Evolutionary conservation across 2,113 vertebrate genomes (phyloP).

Genomic region (Melanostigma gelatinosum): DNA sequence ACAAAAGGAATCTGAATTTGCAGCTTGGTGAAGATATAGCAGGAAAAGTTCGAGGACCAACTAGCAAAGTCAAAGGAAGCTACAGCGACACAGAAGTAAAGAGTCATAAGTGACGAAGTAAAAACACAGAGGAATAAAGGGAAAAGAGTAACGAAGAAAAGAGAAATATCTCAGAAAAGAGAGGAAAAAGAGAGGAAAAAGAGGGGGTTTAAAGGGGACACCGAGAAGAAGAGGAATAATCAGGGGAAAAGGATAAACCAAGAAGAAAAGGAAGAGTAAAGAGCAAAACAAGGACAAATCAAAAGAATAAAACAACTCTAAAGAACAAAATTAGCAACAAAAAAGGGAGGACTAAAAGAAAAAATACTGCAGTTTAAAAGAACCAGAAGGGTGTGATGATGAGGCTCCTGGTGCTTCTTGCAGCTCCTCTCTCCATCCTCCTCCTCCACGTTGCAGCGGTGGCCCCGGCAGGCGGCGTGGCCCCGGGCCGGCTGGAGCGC

Average conservation of each 20-base stretch:
- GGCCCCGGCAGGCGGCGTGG: constrained; percentile 3
- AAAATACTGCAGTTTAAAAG: background rate
- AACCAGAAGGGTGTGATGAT: constrained; percentile 23
- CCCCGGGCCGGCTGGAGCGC: constrained; percentile 75
- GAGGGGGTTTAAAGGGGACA: background rate
- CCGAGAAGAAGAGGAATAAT: background rate
- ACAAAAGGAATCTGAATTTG: background rate
- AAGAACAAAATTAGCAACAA: background rate
- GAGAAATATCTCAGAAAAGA: background rate
- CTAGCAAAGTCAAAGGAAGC: background rate
- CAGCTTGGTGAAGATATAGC: background rate
- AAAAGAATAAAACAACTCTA: background rate
- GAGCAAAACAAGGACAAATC: background rate
- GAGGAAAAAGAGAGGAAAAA: constrained; percentile 4
- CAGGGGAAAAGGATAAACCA: constrained; percentile 2
- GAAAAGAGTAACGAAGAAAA: background rate
- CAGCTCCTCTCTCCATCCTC: constrained; percentile 54
- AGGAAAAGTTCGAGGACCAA: background rate
- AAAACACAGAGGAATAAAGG: background rate
- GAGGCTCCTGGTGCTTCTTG: constrained; percentile 43
- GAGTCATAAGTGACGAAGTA: background rate
- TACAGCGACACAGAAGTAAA: background rate
- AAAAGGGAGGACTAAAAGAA: background rate
- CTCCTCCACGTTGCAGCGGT: constrained; percentile 34
- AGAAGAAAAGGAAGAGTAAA: background rate